Percentiles rank a stretch among this genome's conserved stretches.
phyloP scores from a whole-genome alignment of 2,888 invertebrate genomes.

The Ceriagrion tenellum region DNA sequence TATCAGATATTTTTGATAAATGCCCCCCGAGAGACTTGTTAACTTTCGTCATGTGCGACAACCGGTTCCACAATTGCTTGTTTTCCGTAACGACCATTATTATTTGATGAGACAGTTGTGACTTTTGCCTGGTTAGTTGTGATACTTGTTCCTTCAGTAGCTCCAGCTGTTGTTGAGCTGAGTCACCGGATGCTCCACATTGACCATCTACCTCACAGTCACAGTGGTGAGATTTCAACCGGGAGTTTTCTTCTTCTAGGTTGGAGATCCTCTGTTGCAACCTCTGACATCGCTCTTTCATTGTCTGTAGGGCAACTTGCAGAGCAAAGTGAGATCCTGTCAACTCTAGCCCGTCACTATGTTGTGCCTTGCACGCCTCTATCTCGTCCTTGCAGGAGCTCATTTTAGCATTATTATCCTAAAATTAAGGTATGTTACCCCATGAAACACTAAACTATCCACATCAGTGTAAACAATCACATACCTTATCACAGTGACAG shows the following conservation, averaged over 20 bases:
- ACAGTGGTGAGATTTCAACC: conserved; percentile 78
- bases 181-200: not conserved
- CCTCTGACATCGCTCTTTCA: conserved; percentile 89
- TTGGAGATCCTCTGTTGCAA: conserved; percentile 85
- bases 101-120: conserved; percentile 87
- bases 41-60: conserved; percentile 83
- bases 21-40: conserved; percentile 80
- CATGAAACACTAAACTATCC: not conserved
- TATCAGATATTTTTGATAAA: conserved; percentile 80
- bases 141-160: conserved; percentile 54
- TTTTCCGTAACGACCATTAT: conserved; percentile 91
- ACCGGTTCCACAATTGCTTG: conserved; percentile 87
- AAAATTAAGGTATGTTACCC: not conserved
- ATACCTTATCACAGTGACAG: not conserved
- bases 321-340: conserved; percentile 73
- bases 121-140: conserved; percentile 81
- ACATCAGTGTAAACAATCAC: not conserved
- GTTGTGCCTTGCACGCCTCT: not conserved
- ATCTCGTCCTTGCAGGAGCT: not conserved
- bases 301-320: conserved; percentile 86
- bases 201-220: conserved; percentile 68
- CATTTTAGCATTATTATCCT: not conserved
- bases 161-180: conserved; percentile 34
- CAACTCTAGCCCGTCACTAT: conserved; percentile 3
- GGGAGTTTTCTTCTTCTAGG: conserved; percentile 88